Conservation (phyloP, 2,113 vertebrate species). For the Gymnarchus niloticus region DNA sequence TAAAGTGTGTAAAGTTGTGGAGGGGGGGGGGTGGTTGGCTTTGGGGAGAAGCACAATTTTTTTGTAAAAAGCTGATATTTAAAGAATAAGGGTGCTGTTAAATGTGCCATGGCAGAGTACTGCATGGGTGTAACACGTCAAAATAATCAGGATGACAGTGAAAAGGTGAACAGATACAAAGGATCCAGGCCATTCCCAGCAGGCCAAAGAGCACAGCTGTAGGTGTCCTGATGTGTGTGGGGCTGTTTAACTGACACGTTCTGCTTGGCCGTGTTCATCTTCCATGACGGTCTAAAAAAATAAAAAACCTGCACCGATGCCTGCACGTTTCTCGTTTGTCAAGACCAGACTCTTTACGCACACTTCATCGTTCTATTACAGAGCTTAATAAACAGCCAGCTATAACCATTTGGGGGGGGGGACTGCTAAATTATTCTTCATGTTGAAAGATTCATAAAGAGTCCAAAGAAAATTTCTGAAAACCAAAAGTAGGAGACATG, state of each 20-base stretch:
- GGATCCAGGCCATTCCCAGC: not conserved
- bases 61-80: not conserved
- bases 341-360: not conserved
- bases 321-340: not conserved
- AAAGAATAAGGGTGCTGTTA: not conserved
- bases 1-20: too few relatives aligned
- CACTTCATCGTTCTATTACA: not conserved
- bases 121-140: not conserved
- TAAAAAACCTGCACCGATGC: not conserved
- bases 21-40: too few relatives aligned
- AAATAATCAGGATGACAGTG: not conserved
- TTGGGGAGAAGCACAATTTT: too few relatives aligned
- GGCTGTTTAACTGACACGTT: not conserved
- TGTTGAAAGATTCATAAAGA: not conserved
- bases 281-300: not conserved
- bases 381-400: not conserved
- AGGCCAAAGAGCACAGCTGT: not conserved
- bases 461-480: not conserved
- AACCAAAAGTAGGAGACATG: not conserved
- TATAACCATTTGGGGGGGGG: not conserved
- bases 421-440: not conserved
- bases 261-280: too few relatives aligned
- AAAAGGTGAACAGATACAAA: not conserved
- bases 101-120: not conserved
- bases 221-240: not conserved